Evolutionary conservation across 2,113 vertebrate species (phyloP).

Genomic region (Ivindomyrus marchei): DNA sequence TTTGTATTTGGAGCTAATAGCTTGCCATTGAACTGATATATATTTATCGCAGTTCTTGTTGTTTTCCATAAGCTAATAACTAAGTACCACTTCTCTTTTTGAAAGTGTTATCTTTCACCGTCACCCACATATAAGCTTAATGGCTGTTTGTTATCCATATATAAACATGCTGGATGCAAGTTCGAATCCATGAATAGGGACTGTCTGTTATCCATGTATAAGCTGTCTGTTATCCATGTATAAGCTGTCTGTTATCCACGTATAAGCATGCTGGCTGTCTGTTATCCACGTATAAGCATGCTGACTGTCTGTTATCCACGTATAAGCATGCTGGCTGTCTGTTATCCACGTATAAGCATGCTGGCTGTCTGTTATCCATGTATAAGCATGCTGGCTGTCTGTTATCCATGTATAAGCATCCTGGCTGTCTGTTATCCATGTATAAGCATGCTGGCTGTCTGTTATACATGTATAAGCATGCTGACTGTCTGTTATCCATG

Average conservation of each 20-base stretch:
- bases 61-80: background rate
- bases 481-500: background rate
- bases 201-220: background rate
- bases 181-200: background rate
- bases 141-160: background rate
- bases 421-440: background rate
- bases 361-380: background rate
- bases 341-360: background rate
- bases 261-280: background rate
- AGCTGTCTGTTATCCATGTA: background rate
- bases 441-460: background rate
- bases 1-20: background rate
- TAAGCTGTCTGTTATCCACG: background rate
- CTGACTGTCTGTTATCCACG: background rate
- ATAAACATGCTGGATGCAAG: background rate
- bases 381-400: background rate
- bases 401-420: background rate
- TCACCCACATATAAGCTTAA: background rate
- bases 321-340: background rate
- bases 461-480: background rate
- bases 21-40: background rate
- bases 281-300: background rate
- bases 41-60: background rate
- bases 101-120: background rate
- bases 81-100: background rate